Percentiles rank a stretch among this genome's conserved stretches.
These are phyloP conservation scores for Xiphorhynchus erythropygius DNA, from an alignment of 2,797 vertebrate species.

Conservation along the genomic window DNA sequence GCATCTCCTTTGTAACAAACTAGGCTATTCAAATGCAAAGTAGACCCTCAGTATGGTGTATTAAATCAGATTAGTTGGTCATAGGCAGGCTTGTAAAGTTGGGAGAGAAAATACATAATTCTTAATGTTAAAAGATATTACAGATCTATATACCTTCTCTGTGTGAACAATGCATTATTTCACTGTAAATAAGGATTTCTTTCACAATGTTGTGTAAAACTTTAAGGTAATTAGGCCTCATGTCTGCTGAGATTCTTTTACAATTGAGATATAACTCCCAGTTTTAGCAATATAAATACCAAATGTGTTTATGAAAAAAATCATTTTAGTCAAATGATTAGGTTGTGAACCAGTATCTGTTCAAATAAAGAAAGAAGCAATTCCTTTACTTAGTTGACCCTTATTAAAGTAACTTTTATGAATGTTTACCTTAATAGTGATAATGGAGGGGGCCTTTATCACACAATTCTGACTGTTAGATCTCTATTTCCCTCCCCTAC, in stretches of 20 bases:
- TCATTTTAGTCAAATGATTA: neutral
- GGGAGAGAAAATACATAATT: neutral
- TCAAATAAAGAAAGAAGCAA: neutral
- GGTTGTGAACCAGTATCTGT: neutral
- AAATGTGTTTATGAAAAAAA: neutral
- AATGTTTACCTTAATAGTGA: neutral
- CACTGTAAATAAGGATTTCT: neutral
- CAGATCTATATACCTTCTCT: neutral
- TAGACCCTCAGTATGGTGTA: neutral
- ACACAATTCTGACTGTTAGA: neutral
- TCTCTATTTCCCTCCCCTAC: neutral
- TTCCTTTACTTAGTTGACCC: neutral
- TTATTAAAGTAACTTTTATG: neutral
- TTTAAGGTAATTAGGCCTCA: neutral
- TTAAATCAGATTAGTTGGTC: neutral
- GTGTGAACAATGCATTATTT: neutral
- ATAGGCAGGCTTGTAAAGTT: neutral
- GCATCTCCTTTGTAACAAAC: neutral
- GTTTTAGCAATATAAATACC: neutral
- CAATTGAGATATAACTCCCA: slow-evolving; percentile 69
- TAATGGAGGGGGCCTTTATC: neutral
- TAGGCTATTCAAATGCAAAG: neutral
- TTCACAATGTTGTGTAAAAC: neutral
- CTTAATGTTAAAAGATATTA: neutral
- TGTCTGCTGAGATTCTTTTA: neutral